phyloP scores from a whole-genome alignment of 1,140 invertebrate genomes.

The Telenomus remus region DNA sequence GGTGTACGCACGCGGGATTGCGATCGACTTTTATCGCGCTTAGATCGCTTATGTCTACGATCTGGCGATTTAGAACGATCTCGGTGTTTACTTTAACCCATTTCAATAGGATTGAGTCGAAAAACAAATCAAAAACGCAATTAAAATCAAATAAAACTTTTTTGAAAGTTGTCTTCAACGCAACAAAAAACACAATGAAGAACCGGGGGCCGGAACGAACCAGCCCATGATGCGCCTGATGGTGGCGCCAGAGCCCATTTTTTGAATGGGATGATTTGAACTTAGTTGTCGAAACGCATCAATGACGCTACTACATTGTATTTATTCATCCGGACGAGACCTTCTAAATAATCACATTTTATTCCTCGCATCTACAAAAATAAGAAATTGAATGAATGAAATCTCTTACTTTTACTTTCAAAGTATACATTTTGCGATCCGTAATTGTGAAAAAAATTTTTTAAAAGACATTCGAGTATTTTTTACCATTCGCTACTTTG shows the following conservation, averaged over 20 bases:
- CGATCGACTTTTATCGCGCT: neutral
- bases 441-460: too few relatives aligned
- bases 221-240: neutral
- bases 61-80: neutral
- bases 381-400: too few relatives aligned
- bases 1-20: too few relatives aligned
- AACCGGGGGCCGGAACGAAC: neutral
- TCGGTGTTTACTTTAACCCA: neutral
- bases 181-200: conserved; percentile 2
- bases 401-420: too few relatives aligned
- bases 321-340: neutral
- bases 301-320: neutral
- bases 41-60: neutral
- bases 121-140: neutral
- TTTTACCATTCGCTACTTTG: too few relatives aligned
- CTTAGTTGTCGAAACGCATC: neutral
- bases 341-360: conserved; percentile 1
- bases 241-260: neutral
- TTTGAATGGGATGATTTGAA: conserved; percentile 4
- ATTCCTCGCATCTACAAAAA: too few relatives aligned
- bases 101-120: neutral
- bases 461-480: too few relatives aligned
- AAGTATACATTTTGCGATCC: too few relatives aligned
- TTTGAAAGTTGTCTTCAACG: neutral
- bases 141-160: neutral